These are phyloP conservation scores for Cephonodes hylas DNA, from an alignment of 2,888 invertebrate genomes.

Conservation along the genomic window DNA sequence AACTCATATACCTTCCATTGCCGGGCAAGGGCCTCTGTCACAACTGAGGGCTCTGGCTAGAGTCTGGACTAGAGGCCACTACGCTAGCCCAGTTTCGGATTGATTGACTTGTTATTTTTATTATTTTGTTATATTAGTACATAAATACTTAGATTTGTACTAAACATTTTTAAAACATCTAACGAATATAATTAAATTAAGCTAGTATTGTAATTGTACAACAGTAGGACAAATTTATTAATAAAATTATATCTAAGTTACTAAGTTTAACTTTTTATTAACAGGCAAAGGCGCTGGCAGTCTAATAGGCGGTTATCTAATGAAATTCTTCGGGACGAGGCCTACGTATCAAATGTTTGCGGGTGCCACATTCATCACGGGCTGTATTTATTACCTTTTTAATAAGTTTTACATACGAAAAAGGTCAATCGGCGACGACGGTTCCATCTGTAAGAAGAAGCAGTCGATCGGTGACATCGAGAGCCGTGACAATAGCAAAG, in stretches of 20 bases:
- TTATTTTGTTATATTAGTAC: too few relatives aligned
- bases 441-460: constrained; percentile 82
- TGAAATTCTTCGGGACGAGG: constrained; percentile 86
- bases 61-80: too few relatives aligned
- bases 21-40: too few relatives aligned
- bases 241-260: background rate
- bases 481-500: constrained; percentile 45
- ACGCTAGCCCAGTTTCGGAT: too few relatives aligned
- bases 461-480: constrained; percentile 61
- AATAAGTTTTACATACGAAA: constrained; percentile 84
- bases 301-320: constrained; percentile 87
- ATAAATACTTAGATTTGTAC: too few relatives aligned
- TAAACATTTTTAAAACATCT: too few relatives aligned
- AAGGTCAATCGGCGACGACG: constrained; percentile 73
- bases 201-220: too few relatives aligned
- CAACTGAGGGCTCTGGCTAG: too few relatives aligned
- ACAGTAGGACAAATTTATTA: background rate
- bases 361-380: constrained; percentile 82
- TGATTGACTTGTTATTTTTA: too few relatives aligned
- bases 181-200: too few relatives aligned
- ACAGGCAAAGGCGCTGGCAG: constrained; percentile 89
- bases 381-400: constrained; percentile 85
- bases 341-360: constrained; percentile 87
- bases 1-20: too few relatives aligned
- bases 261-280: constrained; percentile 12